Conservation (phyloP, 2,113 vertebrate genomes). For the Hylia prasina region DNA sequence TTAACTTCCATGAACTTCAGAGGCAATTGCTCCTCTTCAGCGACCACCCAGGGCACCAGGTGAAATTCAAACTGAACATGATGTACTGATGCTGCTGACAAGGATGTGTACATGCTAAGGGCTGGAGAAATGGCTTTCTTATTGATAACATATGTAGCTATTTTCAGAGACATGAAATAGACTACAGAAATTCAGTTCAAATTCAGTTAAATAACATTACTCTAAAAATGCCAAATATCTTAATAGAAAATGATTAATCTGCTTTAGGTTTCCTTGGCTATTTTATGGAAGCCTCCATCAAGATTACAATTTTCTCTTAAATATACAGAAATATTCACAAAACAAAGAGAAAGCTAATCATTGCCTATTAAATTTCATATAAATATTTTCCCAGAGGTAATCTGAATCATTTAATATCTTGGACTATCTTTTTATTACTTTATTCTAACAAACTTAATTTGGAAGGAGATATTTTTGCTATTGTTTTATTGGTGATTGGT, state of each 20-base stretch:
- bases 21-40: not conserved
- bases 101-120: accelerated
- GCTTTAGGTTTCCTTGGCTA: not conserved
- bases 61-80: not conserved
- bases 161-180: not conserved
- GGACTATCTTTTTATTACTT: not conserved
- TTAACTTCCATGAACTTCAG: not conserved
- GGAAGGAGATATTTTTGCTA: not conserved
- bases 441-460: not conserved
- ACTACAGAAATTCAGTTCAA: not conserved
- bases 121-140: not conserved
- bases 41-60: not conserved
- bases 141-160: not conserved
- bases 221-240: not conserved
- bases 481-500: not conserved
- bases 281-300: not conserved
- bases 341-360: constrained; percentile 5
- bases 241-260: not conserved
- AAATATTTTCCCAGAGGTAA: constrained; percentile 7
- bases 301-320: not conserved
- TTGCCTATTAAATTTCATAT: not conserved
- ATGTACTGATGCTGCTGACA: not conserved
- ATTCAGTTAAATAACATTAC: not conserved
- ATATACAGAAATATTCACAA: not conserved
- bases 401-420: not conserved